These are phyloP conservation scores for Venturia canescens DNA, from an alignment of 1,140 invertebrate genomes.

Conservation along the genomic window DNA sequence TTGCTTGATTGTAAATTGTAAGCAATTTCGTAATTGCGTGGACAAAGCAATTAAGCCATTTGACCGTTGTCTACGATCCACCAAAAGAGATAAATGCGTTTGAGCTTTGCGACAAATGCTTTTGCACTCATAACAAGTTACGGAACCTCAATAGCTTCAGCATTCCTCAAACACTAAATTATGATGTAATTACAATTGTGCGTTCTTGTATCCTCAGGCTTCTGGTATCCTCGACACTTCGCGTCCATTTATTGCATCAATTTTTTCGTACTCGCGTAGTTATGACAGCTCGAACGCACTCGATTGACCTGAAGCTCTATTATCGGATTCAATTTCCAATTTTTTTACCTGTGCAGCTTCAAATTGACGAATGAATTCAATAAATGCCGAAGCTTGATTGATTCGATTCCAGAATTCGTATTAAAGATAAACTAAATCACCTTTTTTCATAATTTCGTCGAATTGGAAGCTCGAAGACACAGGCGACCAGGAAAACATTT, in stretches of 20 bases:
- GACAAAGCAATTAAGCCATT: constrained; percentile 72
- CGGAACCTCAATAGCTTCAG: background rate
- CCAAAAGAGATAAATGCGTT: constrained; percentile 1
- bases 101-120: constrained; percentile 20
- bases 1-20: constrained; percentile 70
- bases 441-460: too few species aligned
- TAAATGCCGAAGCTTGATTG: background rate
- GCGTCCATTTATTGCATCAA: background rate
- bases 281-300: too few species aligned
- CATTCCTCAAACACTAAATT: constrained; percentile 62
- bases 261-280: too few species aligned
- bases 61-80: constrained; percentile 59
- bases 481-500: too few species aligned
- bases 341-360: background rate
- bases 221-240: background rate
- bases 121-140: constrained; percentile 49
- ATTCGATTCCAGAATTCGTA: background rate
- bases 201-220: constrained; percentile 51
- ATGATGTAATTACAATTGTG: constrained; percentile 72
- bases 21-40: constrained; percentile 72
- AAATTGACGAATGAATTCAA: background rate
- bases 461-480: too few species aligned
- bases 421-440: too few species aligned
- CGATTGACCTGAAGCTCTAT: too few species aligned
- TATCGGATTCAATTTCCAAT: background rate